phyloP scores from a whole-genome alignment of 2,888 invertebrate species.

The Mycalesis mineus region DNA sequence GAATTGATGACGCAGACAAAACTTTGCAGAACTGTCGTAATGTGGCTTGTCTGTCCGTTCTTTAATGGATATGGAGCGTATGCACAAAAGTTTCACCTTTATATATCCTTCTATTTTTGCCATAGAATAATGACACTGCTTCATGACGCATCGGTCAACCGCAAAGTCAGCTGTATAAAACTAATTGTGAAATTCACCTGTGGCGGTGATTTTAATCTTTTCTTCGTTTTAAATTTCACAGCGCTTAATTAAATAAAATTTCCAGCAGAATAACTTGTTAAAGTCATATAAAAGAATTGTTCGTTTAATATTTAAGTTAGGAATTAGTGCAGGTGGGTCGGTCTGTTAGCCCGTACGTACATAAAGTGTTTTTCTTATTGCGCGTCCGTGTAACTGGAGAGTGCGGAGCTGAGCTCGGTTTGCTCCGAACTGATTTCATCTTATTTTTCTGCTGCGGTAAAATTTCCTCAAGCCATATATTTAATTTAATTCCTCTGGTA shows the following conservation, averaged over 20 bases:
- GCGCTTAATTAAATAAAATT: background rate
- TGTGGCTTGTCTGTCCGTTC: no score
- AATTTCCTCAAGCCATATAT: constrained; percentile 12
- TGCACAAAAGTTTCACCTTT: no score
- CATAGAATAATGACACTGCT: no score
- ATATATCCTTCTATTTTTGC: no score
- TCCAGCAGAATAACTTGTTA: background rate
- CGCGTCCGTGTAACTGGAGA: constrained; percentile 11
- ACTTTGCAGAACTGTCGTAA: no score
- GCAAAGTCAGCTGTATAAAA: no score
- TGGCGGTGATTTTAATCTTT: no score
- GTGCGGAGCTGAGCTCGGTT: constrained; percentile 7
- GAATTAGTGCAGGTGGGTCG: constrained; percentile 10
- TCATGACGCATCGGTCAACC: no score
- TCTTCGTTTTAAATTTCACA: no score
- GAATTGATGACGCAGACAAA: no score
- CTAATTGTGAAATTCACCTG: no score
- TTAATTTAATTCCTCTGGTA: constrained; percentile 5
- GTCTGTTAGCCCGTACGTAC: constrained; percentile 3
- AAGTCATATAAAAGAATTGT: constrained; percentile 2
- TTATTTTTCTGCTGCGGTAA: constrained; percentile 11
- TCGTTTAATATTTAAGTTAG: constrained; percentile 5
- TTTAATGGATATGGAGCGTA: no score
- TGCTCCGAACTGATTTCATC: constrained; percentile 11
- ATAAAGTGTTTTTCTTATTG: constrained; percentile 15